phyloP scores from a whole-genome alignment of 2,797 vertebrate genomes.

The Coregonus sp. region DNA sequence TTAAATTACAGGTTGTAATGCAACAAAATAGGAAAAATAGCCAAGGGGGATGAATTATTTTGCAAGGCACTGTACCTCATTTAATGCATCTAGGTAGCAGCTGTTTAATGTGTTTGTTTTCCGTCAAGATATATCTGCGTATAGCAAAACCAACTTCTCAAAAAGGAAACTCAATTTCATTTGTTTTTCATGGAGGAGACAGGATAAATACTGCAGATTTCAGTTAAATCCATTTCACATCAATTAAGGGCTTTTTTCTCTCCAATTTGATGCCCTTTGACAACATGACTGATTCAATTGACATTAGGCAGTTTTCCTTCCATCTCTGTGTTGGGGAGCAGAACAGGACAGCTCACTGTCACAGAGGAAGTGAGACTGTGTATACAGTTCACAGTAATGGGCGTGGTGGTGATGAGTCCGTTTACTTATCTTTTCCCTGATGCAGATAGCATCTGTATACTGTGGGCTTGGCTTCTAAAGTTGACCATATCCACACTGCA shows the following conservation, averaged over 20 bases:
- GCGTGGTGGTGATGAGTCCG: slow-evolving; percentile 26
- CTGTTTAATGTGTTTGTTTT: slow-evolving; percentile 31
- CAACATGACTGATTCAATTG: slow-evolving; percentile 15
- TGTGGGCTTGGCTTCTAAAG: background rate
- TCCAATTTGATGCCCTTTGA: slow-evolving; percentile 5
- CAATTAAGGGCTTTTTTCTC: background rate
- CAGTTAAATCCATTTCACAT: slow-evolving; percentile 7
- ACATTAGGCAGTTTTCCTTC: slow-evolving; percentile 26
- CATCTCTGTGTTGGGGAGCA: background rate
- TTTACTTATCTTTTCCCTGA: background rate
- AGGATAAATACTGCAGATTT: background rate
- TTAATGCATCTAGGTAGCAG: slow-evolving; percentile 34
- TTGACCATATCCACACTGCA: background rate
- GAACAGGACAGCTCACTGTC: slow-evolving; percentile 21
- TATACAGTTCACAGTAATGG: slow-evolving; percentile 5
- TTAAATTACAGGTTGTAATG: no score
- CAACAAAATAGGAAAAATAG: no score
- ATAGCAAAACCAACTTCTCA: background rate
- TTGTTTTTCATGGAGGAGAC: background rate
- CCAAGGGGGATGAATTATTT: no score
- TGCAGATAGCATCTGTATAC: slow-evolving; percentile 1
- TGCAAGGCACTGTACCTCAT: slow-evolving; percentile 37
- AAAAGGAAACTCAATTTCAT: background rate
- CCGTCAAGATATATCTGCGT: background rate
- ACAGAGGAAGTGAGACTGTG: slow-evolving; percentile 13